phyloP scores from a whole-genome alignment of 2,888 invertebrate genomes.

The Lamellibrachia columna region DNA sequence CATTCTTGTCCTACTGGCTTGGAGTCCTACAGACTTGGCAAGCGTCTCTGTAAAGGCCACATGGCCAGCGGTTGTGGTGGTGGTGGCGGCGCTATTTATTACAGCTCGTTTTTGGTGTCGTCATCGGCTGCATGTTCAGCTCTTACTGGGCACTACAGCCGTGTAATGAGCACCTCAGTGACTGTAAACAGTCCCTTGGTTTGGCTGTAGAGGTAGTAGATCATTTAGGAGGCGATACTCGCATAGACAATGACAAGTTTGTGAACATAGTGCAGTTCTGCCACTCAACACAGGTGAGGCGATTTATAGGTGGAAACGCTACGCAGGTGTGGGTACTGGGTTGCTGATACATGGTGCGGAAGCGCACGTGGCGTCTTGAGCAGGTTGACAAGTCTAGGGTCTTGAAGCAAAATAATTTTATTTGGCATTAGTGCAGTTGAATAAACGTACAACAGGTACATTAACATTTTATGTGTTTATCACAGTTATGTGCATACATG shows the following conservation, averaged over 20 bases:
- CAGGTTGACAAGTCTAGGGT: neutral
- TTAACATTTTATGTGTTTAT: too few species aligned
- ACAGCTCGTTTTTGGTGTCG: neutral
- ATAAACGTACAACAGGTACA: too few species aligned
- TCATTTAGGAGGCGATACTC: neutral
- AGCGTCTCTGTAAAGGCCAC: neutral
- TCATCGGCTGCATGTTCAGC: neutral
- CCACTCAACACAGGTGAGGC: neutral
- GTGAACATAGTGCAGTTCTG: neutral
- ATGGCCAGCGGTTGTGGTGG: neutral
- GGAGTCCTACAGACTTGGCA: neutral
- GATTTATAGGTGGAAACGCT: neutral
- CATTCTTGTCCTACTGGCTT: neutral
- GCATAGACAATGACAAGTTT: slow-evolving; percentile 4
- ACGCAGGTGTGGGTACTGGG: neutral
- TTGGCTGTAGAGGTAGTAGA: neutral
- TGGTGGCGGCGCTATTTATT: neutral
- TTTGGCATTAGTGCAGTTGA: too few species aligned
- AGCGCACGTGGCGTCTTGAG: neutral
- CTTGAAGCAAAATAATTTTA: neutral
- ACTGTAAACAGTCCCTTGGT: neutral
- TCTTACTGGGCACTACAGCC: neutral
- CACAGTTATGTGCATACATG: too few species aligned
- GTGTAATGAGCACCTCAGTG: neutral
- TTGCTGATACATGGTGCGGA: neutral